Conservation (phyloP, 2,113 vertebrate genomes). For the Proterorhinus semilunaris region DNA sequence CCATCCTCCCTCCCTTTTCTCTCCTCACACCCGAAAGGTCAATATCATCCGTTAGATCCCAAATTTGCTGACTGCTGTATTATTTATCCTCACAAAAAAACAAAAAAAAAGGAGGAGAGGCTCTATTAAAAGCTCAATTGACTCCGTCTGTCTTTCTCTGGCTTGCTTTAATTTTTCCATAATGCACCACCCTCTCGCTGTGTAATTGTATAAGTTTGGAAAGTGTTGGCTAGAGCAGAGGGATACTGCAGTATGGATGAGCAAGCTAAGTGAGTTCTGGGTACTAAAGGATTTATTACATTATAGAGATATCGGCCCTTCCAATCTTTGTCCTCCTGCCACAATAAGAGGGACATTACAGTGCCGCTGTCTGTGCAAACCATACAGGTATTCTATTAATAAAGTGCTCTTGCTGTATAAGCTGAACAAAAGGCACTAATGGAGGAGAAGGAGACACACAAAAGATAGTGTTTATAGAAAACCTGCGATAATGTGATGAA, state of each 20-base stretch:
- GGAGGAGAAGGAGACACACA: background rate
- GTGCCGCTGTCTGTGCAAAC: background rate
- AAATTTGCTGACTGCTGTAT: conserved; percentile 68
- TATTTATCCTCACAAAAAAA: conserved; percentile 56
- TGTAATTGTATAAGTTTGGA: conserved; percentile 28
- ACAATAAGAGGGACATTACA: conserved; percentile 1
- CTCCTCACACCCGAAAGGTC: conserved; percentile 56
- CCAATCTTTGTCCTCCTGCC: background rate
- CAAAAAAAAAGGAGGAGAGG: conserved; percentile 37
- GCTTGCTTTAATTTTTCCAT: conserved; percentile 53
- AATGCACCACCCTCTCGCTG: conserved; percentile 16
- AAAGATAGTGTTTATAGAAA: background rate
- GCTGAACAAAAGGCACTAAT: background rate
- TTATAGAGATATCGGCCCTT: conserved; percentile 1
- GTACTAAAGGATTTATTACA: background rate
- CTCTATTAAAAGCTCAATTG: conserved; percentile 69
- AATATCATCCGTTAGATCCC: conserved; percentile 66
- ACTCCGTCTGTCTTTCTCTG: conserved; percentile 46
- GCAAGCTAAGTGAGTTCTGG: conserved; percentile 6
- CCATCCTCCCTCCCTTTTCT: background rate
- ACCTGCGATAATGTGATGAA: background rate
- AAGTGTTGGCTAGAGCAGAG: conserved; percentile 3
- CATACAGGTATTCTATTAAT: conserved; percentile 1
- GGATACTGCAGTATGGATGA: conserved; percentile 13
- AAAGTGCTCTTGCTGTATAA: background rate